phyloP scores from a whole-genome alignment of 2,888 invertebrate genomes.

The Drosophila sordidapex region DNA sequence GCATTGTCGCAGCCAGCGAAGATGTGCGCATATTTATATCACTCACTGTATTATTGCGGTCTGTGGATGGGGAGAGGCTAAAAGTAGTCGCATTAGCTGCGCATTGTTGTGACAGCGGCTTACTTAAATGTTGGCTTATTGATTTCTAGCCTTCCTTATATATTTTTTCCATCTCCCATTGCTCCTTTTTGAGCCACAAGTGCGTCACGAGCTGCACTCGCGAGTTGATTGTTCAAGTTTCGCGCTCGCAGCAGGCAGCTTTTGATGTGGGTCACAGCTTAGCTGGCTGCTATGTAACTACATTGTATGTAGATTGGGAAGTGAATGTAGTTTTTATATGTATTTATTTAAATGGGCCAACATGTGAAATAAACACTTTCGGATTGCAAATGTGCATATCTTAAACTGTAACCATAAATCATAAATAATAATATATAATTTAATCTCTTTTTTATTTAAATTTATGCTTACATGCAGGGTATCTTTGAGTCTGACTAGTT shows the following conservation, averaged over 20 bases:
- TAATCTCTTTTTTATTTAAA: not conserved
- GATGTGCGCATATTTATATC: conserved; percentile 70
- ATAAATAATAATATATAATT: not conserved
- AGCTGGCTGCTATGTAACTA: conserved; percentile 38
- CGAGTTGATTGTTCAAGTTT: conserved; percentile 34
- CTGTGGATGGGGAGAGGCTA: conserved; percentile 5
- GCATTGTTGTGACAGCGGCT: conserved; percentile 65
- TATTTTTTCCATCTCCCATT: conserved; percentile 4
- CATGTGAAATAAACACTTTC: conserved; percentile 12
- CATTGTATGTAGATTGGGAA: not conserved
- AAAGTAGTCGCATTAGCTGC: conserved; percentile 47
- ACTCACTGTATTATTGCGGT: conserved; percentile 56
- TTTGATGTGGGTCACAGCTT: conserved; percentile 1
- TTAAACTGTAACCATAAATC: not conserved
- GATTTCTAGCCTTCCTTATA: conserved; percentile 44
- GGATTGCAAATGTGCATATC: not conserved
- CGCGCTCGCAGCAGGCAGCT: conserved; percentile 30
- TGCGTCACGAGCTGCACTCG: conserved; percentile 53
- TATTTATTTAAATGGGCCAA: conserved; percentile 17
- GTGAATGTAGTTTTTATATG: conserved; percentile 20
- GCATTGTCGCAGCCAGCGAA: conserved; percentile 39
- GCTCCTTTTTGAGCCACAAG: conserved; percentile 26
- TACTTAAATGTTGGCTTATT: conserved; percentile 70
- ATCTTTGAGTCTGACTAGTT: not conserved
- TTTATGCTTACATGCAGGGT: not conserved